Evolutionary conservation across 2,113 vertebrate genomes (phyloP).

Genomic region (Proteles cristata): DNA sequence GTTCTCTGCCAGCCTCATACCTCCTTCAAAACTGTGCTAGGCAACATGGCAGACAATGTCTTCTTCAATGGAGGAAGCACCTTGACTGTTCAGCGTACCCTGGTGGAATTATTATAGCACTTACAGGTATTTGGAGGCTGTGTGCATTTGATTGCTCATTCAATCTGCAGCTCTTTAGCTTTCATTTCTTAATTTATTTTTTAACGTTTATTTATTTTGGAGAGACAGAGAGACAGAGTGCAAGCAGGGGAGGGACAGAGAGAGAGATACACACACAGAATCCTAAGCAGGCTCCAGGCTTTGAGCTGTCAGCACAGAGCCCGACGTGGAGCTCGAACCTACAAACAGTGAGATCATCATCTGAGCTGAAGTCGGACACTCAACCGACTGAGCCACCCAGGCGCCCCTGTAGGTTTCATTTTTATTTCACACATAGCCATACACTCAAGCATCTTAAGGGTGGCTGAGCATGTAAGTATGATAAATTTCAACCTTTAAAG

Average conservation of each 20-base stretch:
- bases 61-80: background rate
- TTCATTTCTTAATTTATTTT: background rate
- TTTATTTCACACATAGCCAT: background rate
- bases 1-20: background rate
- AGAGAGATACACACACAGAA: too few species aligned
- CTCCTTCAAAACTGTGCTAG: conserved; percentile 3
- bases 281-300: too few species aligned
- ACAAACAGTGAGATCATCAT: too few species aligned
- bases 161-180: background rate
- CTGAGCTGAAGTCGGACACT: too few species aligned
- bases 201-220: too few species aligned
- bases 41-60: background rate
- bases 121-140: background rate
- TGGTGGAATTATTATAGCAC: background rate
- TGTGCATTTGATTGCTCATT: background rate
- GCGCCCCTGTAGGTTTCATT: background rate
- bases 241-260: too few species aligned
- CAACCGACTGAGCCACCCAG: too few species aligned
- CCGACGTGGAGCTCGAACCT: too few species aligned
- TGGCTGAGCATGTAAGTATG: background rate
- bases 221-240: too few species aligned
- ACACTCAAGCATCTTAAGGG: background rate
- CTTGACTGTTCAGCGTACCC: background rate
- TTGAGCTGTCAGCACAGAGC: too few species aligned
- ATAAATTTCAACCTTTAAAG: conserved; percentile 1